Percentiles rank a stretch among this genome's conserved stretches.
Conservation (phyloP, 2,797 vertebrate species). For the Platalea minor region DNA sequence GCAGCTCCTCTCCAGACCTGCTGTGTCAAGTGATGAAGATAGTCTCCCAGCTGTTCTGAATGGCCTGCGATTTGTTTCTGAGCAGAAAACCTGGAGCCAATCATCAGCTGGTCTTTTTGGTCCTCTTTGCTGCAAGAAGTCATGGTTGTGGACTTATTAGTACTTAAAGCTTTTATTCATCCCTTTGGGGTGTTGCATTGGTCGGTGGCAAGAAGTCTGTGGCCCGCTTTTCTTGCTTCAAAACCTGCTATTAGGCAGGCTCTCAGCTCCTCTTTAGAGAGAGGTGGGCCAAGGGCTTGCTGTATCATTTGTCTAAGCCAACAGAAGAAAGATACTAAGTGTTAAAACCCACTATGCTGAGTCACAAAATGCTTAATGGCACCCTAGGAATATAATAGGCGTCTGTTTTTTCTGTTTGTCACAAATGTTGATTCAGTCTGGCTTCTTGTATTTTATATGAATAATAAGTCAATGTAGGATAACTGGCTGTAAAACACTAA, state of each 20-base stretch:
- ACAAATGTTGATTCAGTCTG: slow-evolving; percentile 43
- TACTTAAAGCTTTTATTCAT: background rate
- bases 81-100: background rate
- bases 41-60: background rate
- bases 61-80: background rate
- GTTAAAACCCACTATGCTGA: slow-evolving; percentile 49
- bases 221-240: background rate
- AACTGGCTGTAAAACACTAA: background rate
- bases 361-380: slow-evolving; percentile 43
- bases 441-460: slow-evolving; percentile 34
- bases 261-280: background rate
- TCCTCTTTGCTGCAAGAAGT: background rate
- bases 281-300: background rate
- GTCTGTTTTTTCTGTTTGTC: slow-evolving; percentile 24
- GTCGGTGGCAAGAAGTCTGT: background rate
- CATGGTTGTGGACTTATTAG: background rate
- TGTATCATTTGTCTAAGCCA: background rate
- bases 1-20: background rate
- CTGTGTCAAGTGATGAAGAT: background rate
- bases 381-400: slow-evolving; percentile 3
- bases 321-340: background rate
- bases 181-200: background rate
- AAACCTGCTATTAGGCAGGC: background rate
- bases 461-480: background rate
- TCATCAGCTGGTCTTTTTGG: background rate